Evolutionary conservation across 2,113 vertebrate genomes (phyloP).

Genomic region (Chaetura pelagica): DNA sequence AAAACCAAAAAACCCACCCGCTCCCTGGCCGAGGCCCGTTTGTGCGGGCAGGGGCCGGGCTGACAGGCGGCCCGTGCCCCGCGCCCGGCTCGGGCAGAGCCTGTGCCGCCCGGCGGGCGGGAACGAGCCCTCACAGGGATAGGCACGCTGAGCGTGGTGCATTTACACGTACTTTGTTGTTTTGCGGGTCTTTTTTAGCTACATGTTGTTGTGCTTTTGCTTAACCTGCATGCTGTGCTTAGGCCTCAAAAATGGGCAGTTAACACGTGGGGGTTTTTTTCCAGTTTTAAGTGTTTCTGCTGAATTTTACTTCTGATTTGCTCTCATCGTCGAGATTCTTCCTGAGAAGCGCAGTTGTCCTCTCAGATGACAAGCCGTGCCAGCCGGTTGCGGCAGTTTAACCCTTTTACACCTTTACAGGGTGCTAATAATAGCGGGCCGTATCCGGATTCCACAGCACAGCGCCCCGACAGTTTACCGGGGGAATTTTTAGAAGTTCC

Average conservation of each 20-base stretch:
- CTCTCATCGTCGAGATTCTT: neutral
- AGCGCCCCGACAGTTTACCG: neutral
- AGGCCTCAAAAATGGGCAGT: neutral
- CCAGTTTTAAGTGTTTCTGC: neutral
- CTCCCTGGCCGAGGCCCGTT: too few relatives aligned
- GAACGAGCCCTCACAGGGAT: neutral
- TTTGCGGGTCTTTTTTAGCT: neutral
- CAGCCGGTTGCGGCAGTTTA: neutral
- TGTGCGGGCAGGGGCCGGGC: too few relatives aligned
- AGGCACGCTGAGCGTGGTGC: rapidly evolving
- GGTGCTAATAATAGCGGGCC: neutral
- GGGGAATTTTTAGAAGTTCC: neutral
- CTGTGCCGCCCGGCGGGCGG: too few relatives aligned
- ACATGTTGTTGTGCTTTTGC: neutral
- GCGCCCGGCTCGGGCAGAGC: too few relatives aligned
- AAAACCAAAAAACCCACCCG: too few relatives aligned
- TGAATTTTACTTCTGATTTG: neutral
- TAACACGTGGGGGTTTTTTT: neutral
- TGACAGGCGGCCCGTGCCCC: too few relatives aligned
- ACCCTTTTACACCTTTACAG: neutral
- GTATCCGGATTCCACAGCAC: neutral
- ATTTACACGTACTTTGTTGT: rapidly evolving
- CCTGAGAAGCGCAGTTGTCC: neutral
- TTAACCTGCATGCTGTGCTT: neutral
- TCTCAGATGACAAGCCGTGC: neutral